A percentile compares a stretch with the other conserved stretches of the same genome.
phyloP scores from a whole-genome alignment of 2,888 invertebrate species.

The Lycocerus yunnanus region DNA sequence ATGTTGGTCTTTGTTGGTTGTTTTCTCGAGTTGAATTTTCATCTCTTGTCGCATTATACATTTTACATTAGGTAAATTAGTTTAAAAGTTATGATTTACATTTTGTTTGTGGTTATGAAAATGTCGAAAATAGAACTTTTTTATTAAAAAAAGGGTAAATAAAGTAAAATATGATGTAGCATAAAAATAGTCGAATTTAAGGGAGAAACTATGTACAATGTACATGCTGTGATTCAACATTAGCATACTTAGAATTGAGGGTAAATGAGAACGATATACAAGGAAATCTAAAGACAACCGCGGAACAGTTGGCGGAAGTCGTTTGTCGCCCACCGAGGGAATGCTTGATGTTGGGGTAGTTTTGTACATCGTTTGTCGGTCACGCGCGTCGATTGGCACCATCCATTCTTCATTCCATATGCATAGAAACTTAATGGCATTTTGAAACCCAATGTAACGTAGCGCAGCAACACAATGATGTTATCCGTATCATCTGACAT shows the following conservation, averaged over 20 bases:
- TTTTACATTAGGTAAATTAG: neutral
- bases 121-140: neutral
- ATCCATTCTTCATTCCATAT: conserved; percentile 55
- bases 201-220: neutral
- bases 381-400: conserved; percentile 37
- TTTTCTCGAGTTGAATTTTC: neutral
- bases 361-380: conserved; percentile 16
- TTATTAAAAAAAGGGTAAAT: neutral
- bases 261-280: conserved; percentile 36
- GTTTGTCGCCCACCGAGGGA: conserved; percentile 21
- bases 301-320: conserved; percentile 29
- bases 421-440: conserved; percentile 57
- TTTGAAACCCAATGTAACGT: conserved; percentile 53
- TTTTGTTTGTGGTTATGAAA: neutral
- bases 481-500: conserved; percentile 55
- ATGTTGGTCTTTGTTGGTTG: neutral
- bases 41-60: neutral
- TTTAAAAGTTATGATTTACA: neutral
- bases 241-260: conserved; percentile 44
- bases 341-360: conserved; percentile 17
- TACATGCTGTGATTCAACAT: conserved; percentile 40
- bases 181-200: neutral
- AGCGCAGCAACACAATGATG: conserved; percentile 53
- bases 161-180: neutral
- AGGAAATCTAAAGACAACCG: conserved; percentile 29